Base-by-base conservation (phyloP, 2,797 vertebrate species). In the Alectoris magna region DNA sequence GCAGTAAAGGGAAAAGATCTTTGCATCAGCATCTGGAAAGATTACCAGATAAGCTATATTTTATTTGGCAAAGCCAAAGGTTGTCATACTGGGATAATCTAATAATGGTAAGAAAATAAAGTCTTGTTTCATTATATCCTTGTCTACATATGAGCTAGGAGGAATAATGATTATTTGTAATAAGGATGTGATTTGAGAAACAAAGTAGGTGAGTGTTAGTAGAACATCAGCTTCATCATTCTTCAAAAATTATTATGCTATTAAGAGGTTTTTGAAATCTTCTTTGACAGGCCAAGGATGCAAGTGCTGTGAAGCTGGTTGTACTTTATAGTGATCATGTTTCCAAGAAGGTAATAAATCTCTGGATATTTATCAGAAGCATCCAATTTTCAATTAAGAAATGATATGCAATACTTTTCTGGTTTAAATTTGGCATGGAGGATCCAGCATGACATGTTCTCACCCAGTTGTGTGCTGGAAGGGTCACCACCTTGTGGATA, bases 251-350 rank as follows among this genome's bases (percentile, higher is more conserved):
- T 51, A 79, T 53, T 67, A 67, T 69, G 58, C 15, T 68, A 84
- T 17, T 64, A 80, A 83, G 59, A 83, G 62, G 46, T 79, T 94
- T 92, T 90, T 80, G 83, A 93, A 93, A 67, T 48, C 1, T 73
- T 74, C 1, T 73, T 77, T 77, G 64, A 66, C 66, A 66, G 69
- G 34, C 26, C 51, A 49, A 31, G 38, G 38, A 85, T 92, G 16
- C 48, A 69, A 78, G n/a, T 29, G 6, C n/a, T 88, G 21, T 48
- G 43, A 55, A 72, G 21, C 22, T 70, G 10, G 4, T 62, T 85
- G 38, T 72, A 31, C 23, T 76, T 1, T 59, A 4, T 73, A 24
- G 44, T 70, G n/a, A 24, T 2, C 58, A 17, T 67, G 70, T 22
- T 77, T 94, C 56, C 79, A 86, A 66, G 63, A 63, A 67, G 22